A percentile compares a stretch with the other conserved stretches of the same genome.
These are phyloP conservation scores for Zootoca vivipara DNA, from an alignment of 2,113 vertebrate species.

Conservation along the genomic window DNA sequence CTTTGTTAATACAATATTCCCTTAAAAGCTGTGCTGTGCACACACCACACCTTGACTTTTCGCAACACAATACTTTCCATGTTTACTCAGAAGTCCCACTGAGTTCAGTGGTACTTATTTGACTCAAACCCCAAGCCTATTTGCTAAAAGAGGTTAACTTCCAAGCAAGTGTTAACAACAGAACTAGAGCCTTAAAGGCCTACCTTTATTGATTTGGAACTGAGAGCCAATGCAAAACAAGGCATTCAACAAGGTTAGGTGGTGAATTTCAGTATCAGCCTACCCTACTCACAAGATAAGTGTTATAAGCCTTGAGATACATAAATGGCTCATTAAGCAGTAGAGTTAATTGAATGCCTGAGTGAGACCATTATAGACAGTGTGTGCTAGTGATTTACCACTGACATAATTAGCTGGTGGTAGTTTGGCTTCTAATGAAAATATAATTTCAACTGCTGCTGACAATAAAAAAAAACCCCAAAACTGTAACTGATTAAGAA, in stretches of 20 bases:
- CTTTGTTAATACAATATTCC: background rate
- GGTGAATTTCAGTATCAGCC: background rate
- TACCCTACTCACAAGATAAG: background rate
- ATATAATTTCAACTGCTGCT: slow-evolving; percentile 21
- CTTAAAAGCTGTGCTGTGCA: background rate
- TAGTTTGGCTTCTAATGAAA: slow-evolving; percentile 34
- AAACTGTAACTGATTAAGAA: slow-evolving; percentile 26
- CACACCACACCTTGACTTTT: background rate
- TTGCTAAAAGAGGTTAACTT: background rate
- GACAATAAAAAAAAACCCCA: background rate
- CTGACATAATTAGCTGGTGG: slow-evolving; percentile 7
- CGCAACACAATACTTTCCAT: background rate
- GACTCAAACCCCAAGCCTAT: background rate
- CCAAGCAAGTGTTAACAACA: background rate
- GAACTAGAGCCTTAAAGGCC: background rate
- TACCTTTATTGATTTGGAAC: background rate
- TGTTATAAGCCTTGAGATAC: background rate
- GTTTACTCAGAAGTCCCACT: background rate
- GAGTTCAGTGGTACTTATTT: background rate
- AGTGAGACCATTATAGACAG: slow-evolving; percentile 2
- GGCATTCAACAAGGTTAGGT: background rate
- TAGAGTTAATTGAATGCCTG: slow-evolving; percentile 7
- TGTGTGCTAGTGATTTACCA: slow-evolving; percentile 12
- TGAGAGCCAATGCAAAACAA: background rate
- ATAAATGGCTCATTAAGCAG: slow-evolving; percentile 12